phyloP scores from a whole-genome alignment of 2,113 vertebrate genomes.

The Brachypteracias leptosomus region DNA sequence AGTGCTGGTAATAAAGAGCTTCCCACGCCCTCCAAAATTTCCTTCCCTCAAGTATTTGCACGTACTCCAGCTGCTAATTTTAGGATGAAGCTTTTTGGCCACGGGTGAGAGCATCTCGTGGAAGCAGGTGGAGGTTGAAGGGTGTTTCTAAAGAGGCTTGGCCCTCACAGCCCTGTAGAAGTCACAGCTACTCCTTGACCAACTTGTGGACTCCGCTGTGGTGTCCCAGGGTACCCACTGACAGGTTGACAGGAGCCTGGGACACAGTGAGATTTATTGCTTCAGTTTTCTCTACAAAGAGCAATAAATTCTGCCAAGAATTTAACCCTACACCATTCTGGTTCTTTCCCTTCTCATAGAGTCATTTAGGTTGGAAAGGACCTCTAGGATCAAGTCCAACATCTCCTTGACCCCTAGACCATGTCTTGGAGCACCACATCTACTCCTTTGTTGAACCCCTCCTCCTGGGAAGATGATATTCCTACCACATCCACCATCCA shows the following conservation, averaged over 20 bases:
- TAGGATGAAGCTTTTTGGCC: neutral
- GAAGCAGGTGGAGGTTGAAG: neutral
- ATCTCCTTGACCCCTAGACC: too few relatives aligned
- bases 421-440: too few relatives aligned
- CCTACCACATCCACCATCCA: neutral
- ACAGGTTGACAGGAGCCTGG: neutral
- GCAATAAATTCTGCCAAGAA: neutral
- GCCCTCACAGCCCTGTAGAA: neutral
- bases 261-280: neutral
- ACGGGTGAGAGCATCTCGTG: neutral
- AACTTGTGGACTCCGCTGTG: neutral
- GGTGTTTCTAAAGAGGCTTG: neutral
- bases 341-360: neutral
- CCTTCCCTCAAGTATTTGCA: conserved; percentile 1
- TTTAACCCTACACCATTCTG: neutral
- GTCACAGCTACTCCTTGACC: neutral
- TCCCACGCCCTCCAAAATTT: neutral
- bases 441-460: too few relatives aligned
- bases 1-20: neutral
- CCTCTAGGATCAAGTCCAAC: too few relatives aligned
- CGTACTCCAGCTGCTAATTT: neutral
- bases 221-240: neutral
- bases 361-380: too few relatives aligned
- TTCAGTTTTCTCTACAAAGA: neutral
- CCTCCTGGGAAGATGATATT: too few relatives aligned